Base-by-base conservation (phyloP, 2,113 vertebrate genomes). In the Elephas maximus region DNA sequence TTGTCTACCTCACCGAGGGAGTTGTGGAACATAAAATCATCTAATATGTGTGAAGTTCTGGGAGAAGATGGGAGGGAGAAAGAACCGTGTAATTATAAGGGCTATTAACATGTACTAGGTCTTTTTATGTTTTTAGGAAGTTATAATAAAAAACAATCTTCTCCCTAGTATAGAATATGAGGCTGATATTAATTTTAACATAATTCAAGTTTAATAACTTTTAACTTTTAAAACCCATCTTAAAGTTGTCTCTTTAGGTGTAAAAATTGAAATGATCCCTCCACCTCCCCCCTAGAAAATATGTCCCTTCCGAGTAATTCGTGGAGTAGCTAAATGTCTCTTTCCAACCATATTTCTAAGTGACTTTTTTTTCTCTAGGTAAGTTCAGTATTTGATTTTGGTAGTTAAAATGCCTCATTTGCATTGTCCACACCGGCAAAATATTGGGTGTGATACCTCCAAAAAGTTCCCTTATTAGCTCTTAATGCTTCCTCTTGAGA, bases 171-270 rank as follows among this genome's bases (percentile, higher is more conserved):
- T 90, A 87, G 94, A 76, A 82, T 57, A 67, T 11, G 88, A 83
- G 88, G 4, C 76, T 63, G 41, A 74, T 78, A 83, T 44, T 30
- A 69, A 71, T 37, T 85, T 89, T 78, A 67, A 62, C 15, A 37
- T 33, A 8, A 26, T 81, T 88, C 26, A 91, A 51, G 26, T 67
- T 88, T 73, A 89, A 10, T 21, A 53, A 45, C 26, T 90, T 91
- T 81, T 62, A 87, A 78, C 63, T 67, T 87, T 97, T 74, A 85
- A 91, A 95, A 37, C 41, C 21, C 33, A 26, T 53, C 23, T 95
- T 57, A 83, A 91, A 65, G 37, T 90, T 77, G 69, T 3, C 69
- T 37, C 37, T 37, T 37, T 37, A 95, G 24, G 21, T 77, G 4
- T 53, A 23, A 78, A 90, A 48, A 67, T 69, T 60, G 53, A 18